phyloP scores from a whole-genome alignment of 2,888 invertebrate genomes.

The Malthinus seriepunctatus region DNA sequence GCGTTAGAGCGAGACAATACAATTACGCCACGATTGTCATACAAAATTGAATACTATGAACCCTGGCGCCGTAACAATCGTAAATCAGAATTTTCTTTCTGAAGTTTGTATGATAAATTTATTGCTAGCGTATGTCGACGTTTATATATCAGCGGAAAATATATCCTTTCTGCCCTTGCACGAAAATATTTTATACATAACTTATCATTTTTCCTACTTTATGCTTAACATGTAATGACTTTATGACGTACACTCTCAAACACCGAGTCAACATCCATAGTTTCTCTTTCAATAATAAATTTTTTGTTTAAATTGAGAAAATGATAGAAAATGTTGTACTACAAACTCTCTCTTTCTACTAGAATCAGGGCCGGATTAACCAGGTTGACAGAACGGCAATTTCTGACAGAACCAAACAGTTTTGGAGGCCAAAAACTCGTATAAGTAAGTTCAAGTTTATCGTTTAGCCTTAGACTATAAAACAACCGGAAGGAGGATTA shows the following conservation, averaged over 20 bases:
- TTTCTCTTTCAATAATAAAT: no score
- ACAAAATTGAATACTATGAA: conserved; percentile 24
- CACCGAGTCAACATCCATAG: no score
- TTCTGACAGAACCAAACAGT: no score
- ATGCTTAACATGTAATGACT: conserved; percentile 12
- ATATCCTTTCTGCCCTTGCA: conserved; percentile 18
- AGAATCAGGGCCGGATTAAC: no score
- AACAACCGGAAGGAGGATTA: no score
- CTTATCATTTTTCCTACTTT: conserved; percentile 19
- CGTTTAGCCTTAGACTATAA: no score
- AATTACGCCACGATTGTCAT: conserved; percentile 22
- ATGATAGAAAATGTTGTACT: no score
- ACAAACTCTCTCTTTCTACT: no score
- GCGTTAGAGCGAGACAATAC: conserved; percentile 20
- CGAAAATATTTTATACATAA: conserved; percentile 23
- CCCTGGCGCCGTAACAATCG: conserved; percentile 29
- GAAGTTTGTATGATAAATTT: conserved; percentile 34
- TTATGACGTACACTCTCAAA: conserved; percentile 1
- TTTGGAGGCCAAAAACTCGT: no score
- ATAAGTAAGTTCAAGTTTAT: no score
- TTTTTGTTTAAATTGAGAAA: no score
- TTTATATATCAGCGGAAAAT: conserved; percentile 32
- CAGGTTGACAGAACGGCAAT: no score
- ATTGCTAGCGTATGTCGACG: conserved; percentile 34
- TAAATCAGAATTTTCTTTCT: conserved; percentile 35